Conservation (phyloP, 2,888 invertebrate species). For the Dryobota labecula region DNA sequence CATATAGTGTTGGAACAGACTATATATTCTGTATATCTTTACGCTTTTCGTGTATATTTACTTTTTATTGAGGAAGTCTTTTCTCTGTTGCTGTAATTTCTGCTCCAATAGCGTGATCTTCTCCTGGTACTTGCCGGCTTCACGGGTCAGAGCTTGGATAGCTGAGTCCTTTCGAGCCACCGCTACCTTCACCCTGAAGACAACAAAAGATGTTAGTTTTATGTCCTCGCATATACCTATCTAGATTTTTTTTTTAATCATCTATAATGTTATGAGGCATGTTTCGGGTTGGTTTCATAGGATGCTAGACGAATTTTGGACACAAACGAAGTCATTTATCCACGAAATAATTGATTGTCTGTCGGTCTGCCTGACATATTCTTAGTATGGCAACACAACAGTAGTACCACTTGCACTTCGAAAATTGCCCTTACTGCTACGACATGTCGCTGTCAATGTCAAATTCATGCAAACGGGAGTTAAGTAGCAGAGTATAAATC, state of each 20-base stretch:
- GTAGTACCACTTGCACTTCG: no score
- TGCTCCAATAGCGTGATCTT: slow-evolving; percentile 94
- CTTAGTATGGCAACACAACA: not conserved
- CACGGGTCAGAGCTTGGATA: slow-evolving; percentile 93
- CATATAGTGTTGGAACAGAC: not conserved
- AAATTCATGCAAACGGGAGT: not conserved
- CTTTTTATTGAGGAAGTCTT: slow-evolving; percentile 91
- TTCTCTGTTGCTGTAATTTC: slow-evolving; percentile 94
- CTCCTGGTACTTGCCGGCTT: slow-evolving; percentile 93
- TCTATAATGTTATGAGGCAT: not conserved
- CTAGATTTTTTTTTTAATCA: not conserved
- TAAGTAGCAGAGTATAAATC: not conserved
- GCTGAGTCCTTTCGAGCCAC: slow-evolving; percentile 95
- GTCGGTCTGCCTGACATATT: not conserved
- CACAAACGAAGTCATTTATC: not conserved
- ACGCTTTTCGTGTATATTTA: slow-evolving; percentile 50
- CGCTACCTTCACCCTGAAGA: slow-evolving; percentile 93
- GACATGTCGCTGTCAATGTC: not conserved
- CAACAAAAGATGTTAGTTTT: not conserved
- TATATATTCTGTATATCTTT: not conserved
- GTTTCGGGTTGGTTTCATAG: not conserved
- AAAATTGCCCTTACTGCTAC: no score
- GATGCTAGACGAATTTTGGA: not conserved
- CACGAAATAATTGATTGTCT: not conserved
- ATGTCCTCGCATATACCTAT: not conserved